These are phyloP conservation scores for Onychomys leucogaster DNA, from an alignment of 2,797 vertebrate genomes.

Conservation along the genomic window DNA sequence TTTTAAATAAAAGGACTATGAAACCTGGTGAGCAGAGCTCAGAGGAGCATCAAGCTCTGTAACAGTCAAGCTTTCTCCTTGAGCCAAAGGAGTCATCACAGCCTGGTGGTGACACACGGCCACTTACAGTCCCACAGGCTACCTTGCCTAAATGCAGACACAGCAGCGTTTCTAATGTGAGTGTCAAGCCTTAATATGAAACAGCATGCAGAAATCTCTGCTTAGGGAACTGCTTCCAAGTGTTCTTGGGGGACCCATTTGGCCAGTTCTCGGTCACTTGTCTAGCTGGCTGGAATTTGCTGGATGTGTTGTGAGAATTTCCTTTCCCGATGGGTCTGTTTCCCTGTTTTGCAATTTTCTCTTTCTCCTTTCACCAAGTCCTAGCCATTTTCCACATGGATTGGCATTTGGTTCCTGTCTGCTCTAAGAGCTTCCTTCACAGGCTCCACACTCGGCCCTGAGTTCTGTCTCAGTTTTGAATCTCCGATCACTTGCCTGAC, in stretches of 20 bases:
- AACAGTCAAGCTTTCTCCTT: slow-evolving; percentile 5
- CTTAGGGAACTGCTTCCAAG: not conserved
- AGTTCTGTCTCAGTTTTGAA: not conserved
- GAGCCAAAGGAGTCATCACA: not conserved
- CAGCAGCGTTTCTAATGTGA: not conserved
- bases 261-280: not conserved
- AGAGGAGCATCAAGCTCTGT: slow-evolving; percentile 39
- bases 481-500: not conserved
- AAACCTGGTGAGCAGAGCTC: not conserved
- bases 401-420: not conserved
- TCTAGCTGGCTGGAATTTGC: not conserved
- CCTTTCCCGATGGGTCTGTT: not conserved
- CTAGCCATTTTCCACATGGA: not conserved
- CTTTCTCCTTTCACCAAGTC: not conserved
- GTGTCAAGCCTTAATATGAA: not conserved
- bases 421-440: not conserved
- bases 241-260: not conserved
- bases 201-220: not conserved
- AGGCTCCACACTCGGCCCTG: not conserved
- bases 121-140: not conserved
- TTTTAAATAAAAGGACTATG: slow-evolving; percentile 6
- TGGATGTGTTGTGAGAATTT: not conserved
- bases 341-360: not conserved
- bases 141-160: not conserved
- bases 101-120: not conserved